Base-by-base conservation (phyloP, 92 coral and sea anemone species). In the Anthopleura xanthogrammica region DNA sequence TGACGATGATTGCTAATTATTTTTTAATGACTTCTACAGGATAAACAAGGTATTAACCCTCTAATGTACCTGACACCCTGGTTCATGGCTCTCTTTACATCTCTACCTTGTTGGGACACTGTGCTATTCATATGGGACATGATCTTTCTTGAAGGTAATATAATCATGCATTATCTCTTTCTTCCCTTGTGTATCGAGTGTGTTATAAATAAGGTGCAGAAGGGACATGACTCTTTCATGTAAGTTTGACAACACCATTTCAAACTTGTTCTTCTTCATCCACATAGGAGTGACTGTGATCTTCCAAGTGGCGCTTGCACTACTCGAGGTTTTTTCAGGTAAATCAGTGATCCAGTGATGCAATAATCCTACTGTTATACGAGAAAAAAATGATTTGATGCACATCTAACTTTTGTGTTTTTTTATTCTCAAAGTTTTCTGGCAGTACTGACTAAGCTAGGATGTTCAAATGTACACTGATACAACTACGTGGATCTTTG, bases 61-160 rank as follows among this genome's bases (percentile, higher is more conserved):
- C 87, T 95, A 55, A 87, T 96, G 92, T 96, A 90, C 83, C 89
- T 96, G 8, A 96, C 98, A 0, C 98, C 98, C 0, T 96, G 98
- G 98, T 96, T 96, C 57, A 94, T 96, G 98, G 96, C 98, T 39
- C 89, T 96, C 39, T 96, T 87, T 83, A 96, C 98, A 41, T 90
- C 98, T 68, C 94, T 96, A 3, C 96, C 98, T 17, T 94, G 94
- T 75, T 96, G 98, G 98, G 98, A 90, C 40, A 92, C 94, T 46
- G 98, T 96, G 5, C 94, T 96, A 16, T 85, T 90, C 41, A 94
- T 94, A 20, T 96, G 98, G 98, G 98, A 96, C 77, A 75, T 96
- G 79, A 89, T 96, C 1, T 82, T 96, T 13, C 85, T 94, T 22
- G 98, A 96, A 79, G 98, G 98, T 94, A 90, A 29, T 29, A 29